Evolutionary conservation across 1,140 invertebrate genomes (phyloP).

Genomic region (Euura lappo): DNA sequence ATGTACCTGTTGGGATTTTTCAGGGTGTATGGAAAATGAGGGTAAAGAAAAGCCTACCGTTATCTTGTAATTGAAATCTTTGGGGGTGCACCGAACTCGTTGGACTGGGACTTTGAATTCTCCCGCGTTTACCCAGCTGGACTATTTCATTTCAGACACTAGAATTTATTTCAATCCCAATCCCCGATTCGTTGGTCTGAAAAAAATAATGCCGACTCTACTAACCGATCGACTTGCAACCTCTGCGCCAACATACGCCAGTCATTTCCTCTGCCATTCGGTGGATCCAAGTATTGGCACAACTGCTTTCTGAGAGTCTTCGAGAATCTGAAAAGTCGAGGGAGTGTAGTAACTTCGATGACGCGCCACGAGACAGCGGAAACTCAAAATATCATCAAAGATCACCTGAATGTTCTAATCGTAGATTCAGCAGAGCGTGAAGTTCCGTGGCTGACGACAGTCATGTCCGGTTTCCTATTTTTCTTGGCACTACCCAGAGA

Average conservation of each 20-base stretch:
- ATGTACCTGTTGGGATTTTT: constrained; percentile 69
- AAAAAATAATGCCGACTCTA: background rate
- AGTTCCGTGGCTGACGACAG: constrained; percentile 28
- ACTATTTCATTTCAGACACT: background rate
- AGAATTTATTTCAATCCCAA: background rate
- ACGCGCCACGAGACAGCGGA: background rate
- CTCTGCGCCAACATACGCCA: constrained; percentile 87
- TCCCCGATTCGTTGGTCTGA: background rate
- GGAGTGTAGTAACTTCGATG: background rate
- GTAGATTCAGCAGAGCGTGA: background rate
- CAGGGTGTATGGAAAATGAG: background rate
- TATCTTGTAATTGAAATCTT: background rate
- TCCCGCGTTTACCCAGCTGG: background rate
- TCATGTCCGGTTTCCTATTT: constrained; percentile 30
- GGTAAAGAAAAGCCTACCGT: background rate
- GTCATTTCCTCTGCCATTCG: constrained; percentile 83
- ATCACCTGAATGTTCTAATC: constrained; percentile 9
- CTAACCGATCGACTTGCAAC: constrained; percentile 72
- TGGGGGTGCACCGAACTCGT: background rate
- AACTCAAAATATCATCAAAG: background rate
- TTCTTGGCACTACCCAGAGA: constrained; percentile 26
- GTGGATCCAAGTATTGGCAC: constrained; percentile 82
- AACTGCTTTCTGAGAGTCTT: constrained; percentile 76
- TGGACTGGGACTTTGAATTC: background rate
- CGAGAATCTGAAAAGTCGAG: constrained; percentile 69